phyloP scores from a whole-genome alignment of 1,140 invertebrate species.

The Calosoma granatense region DNA sequence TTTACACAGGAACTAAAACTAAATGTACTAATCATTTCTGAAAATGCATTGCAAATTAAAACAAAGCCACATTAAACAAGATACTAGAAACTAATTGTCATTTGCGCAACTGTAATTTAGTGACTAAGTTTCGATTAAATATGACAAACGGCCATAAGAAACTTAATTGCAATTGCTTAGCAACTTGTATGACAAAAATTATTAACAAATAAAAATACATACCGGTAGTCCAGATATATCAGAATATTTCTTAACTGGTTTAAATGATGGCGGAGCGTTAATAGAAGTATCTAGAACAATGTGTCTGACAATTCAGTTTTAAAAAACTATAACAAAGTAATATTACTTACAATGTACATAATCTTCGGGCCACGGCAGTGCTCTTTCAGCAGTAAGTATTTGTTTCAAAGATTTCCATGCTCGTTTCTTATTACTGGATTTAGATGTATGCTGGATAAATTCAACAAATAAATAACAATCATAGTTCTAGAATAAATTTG shows the following conservation, averaged over 20 bases:
- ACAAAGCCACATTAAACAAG: no score
- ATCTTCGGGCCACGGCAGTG: conserved; percentile 56
- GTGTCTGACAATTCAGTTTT: conserved; percentile 18
- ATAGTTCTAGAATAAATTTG: background rate
- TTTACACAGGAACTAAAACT: no score
- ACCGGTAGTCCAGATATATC: conserved; percentile 80
- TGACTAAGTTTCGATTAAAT: no score
- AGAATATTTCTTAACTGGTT: conserved; percentile 86
- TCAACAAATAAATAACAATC: background rate
- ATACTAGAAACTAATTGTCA: no score
- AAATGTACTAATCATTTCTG: no score
- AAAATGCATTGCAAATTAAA: no score
- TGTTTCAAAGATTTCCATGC: conserved; percentile 70
- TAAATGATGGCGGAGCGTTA: conserved; percentile 83
- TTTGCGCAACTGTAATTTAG: no score
- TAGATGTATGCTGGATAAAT: conserved; percentile 21
- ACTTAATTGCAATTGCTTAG: conserved; percentile 12
- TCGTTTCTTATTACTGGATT: conserved; percentile 52
- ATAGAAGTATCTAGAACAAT: conserved; percentile 62
- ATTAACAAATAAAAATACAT: conserved; percentile 28
- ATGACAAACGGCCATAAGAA: no score
- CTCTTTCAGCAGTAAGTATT: conserved; percentile 60
- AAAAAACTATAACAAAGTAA: conserved; percentile 9
- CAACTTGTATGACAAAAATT: background rate
- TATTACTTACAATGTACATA: conserved; percentile 52